Base-by-base conservation (phyloP, 2,888 invertebrate genomes). In the Tiliacea citrago region DNA sequence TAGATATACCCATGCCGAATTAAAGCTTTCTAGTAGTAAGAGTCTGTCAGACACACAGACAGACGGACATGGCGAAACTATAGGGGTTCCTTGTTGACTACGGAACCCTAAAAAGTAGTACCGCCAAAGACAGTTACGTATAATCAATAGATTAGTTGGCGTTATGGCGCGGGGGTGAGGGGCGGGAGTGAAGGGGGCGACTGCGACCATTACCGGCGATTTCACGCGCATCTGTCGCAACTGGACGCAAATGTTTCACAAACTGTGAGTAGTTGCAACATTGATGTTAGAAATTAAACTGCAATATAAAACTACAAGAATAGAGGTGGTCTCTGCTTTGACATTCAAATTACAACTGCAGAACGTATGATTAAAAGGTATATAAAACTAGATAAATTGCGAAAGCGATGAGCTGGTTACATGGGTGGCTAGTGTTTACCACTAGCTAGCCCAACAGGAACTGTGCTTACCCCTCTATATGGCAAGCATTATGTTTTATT, bases 141-240 rank as follows among this genome's bases (percentile, higher is more conserved):
- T 49, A 45, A 71, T 74, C 60, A 61, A 78, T 80, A 86, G 72
- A 86, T 85, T 81, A 85, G 77, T 71, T 69, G 72, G 53, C 61
- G 78, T 77, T 86, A 84, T 81, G 77, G 5, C 39, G 65, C 73
- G 70, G 73, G 63, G 78, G 79, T 45, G 77, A 53, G 58, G 78
- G 69, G 61, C 4, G 21, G 13, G 58, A 18, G 3, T 4, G 62
- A 16, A 18, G n/a, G 45, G 45, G 45, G 57, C 13, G 13, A 47
- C 58, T 70, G 67, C 67, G 75, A 75, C 75, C 79, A 82, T 88
- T 88, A 87, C 70, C 77, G 83, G 74, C 87, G 88, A 92, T 91
- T 92, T 91, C 88, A 90, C 91, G 89, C 86, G 73, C 92, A 92
- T 89, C 92, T 92, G 92, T 89, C 87, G 89, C 79, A 51, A 72